phyloP scores from a whole-genome alignment of 2,113 vertebrate genomes.

The Tautogolabrus adspersus region DNA sequence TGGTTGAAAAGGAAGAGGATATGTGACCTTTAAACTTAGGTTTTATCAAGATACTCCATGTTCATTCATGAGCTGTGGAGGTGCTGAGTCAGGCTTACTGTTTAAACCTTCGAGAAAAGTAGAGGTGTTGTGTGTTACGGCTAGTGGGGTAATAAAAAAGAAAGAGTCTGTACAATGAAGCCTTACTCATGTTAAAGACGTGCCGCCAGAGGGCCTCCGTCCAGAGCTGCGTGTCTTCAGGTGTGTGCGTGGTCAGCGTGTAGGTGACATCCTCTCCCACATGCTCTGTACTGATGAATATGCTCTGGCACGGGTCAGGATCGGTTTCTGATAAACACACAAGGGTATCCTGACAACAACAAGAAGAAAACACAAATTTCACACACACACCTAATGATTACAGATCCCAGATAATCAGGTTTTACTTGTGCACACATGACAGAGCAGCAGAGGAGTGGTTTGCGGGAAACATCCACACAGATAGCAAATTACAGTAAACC shows the following conservation, averaged over 20 bases:
- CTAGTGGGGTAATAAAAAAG: too few species aligned
- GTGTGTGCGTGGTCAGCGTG: constrained; percentile 74
- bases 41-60: too few species aligned
- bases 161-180: not conserved
- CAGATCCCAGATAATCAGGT: not conserved
- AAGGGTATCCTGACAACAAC: constrained; percentile 45
- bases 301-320: constrained; percentile 68
- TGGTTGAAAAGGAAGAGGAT: too few species aligned
- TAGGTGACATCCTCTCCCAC: constrained; percentile 83
- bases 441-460: not conserved
- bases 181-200: constrained; percentile 90
- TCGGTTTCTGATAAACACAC: constrained; percentile 77
- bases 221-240: constrained; percentile 85
- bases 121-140: too few species aligned
- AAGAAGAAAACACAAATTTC: not conserved
- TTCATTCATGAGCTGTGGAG: too few species aligned
- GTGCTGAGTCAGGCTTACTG: too few species aligned
- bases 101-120: too few species aligned
- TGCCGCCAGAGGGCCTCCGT: constrained; percentile 89
- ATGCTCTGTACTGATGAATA: constrained; percentile 84
- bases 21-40: too few species aligned
- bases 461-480: not conserved
- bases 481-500: not conserved
- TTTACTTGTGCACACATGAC: not conserved
- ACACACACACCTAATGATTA: not conserved